phyloP scores from a whole-genome alignment of 2,888 invertebrate genomes.

The Dolichomitus sp. region DNA sequence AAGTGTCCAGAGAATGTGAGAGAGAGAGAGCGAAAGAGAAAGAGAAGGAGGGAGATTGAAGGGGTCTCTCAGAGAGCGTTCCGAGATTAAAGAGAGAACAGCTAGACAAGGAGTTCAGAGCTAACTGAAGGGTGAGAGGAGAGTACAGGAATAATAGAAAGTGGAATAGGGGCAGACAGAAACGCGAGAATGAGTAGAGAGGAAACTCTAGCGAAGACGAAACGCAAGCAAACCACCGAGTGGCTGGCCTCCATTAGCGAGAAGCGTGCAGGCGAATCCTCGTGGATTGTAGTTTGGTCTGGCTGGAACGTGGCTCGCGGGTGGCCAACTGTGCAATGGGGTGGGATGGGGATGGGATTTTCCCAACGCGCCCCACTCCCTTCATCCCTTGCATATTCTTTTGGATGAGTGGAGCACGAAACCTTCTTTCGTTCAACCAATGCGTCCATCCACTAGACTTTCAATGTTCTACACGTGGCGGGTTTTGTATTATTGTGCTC shows the following conservation, averaged over 20 bases:
- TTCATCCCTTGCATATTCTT: slow-evolving; percentile 34
- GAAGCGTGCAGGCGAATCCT: slow-evolving; percentile 59
- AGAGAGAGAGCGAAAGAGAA: neutral
- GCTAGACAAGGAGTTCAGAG: slow-evolving; percentile 43
- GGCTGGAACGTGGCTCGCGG: slow-evolving; percentile 47
- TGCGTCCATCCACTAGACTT: slow-evolving; percentile 28
- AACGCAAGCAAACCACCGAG: slow-evolving; percentile 63
- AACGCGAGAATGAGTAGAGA: slow-evolving; percentile 24
- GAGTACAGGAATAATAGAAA: slow-evolving; percentile 25
- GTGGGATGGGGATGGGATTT: slow-evolving; percentile 23
- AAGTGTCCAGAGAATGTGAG: slow-evolving; percentile 32
- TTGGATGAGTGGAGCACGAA: slow-evolving; percentile 31
- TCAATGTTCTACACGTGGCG: slow-evolving; percentile 61
- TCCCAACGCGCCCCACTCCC: slow-evolving; percentile 38
- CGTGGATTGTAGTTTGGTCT: slow-evolving; percentile 49
- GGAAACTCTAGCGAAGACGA: slow-evolving; percentile 47
- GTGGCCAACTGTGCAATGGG: slow-evolving; percentile 14
- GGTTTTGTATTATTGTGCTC: slow-evolving; percentile 67
- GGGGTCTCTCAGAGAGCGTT: slow-evolving; percentile 40
- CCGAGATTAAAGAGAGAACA: slow-evolving; percentile 59
- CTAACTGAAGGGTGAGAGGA: slow-evolving; percentile 40
- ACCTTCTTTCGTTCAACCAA: neutral
- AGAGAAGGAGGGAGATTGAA: slow-evolving; percentile 34
- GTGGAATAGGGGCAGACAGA: slow-evolving; percentile 17
- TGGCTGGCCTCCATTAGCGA: slow-evolving; percentile 65